A percentile compares a stretch with the other conserved stretches of the same genome.
phyloP scores from a whole-genome alignment of 2,113 vertebrate species.

The Bucco capensis region DNA sequence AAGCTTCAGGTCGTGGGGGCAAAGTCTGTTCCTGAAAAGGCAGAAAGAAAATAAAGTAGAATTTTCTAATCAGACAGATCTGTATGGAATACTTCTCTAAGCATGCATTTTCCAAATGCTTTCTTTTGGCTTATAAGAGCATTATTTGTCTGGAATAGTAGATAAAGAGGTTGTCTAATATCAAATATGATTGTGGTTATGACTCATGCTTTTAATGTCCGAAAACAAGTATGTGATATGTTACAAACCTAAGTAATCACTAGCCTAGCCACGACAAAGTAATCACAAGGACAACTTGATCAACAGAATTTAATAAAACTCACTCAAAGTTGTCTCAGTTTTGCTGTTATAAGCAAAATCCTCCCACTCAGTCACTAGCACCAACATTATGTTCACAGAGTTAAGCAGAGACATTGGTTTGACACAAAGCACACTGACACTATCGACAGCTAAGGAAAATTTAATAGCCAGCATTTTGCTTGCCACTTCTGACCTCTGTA shows the following conservation, averaged over 20 bases:
- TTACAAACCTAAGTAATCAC: neutral
- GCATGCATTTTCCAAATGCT: neutral
- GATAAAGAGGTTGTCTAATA: neutral
- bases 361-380: neutral
- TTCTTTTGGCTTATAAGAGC: neutral
- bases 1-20: conserved; percentile 88
- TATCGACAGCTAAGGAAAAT: neutral
- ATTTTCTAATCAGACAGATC: neutral
- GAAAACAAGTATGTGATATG: neutral
- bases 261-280: too few relatives aligned
- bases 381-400: neutral
- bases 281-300: neutral
- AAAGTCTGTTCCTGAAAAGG: conserved; percentile 83
- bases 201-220: neutral
- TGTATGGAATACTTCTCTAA: neutral
- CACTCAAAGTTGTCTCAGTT: neutral
- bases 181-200: neutral
- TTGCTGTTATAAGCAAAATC: neutral
- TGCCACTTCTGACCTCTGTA: conserved; percentile 84
- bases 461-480: neutral
- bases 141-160: neutral
- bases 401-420: neutral
- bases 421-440: neutral
- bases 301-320: neutral
- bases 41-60: neutral